Conservation (phyloP, 2,888 invertebrate genomes). For the Himalopsyche kuldschensis region DNA sequence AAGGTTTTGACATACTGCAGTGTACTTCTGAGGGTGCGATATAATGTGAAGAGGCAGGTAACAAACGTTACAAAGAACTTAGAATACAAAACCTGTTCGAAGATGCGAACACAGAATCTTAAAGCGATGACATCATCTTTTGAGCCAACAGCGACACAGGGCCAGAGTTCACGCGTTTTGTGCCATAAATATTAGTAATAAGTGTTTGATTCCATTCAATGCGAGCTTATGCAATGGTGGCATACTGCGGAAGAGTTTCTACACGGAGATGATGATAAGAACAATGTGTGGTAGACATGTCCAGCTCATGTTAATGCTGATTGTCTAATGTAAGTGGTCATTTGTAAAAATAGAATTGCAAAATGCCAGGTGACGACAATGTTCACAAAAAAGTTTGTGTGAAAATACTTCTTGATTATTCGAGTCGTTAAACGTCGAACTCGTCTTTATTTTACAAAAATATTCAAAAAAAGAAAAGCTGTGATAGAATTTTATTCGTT, state of each 20-base stretch:
- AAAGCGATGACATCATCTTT: background rate
- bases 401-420: too few species aligned
- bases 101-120: background rate
- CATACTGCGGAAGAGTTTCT: background rate
- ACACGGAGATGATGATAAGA: background rate
- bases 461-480: too few species aligned
- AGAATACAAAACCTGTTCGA: background rate
- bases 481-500: too few species aligned
- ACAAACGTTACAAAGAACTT: background rate
- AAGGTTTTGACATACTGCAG: too few species aligned
- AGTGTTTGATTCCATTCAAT: background rate
- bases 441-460: too few species aligned
- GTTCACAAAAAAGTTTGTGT: background rate
- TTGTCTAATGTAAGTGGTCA: background rate
- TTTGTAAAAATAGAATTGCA: background rate
- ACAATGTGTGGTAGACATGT: background rate
- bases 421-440: too few species aligned
- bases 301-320: background rate
- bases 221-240: background rate
- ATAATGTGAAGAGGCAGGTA: too few species aligned
- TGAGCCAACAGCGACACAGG: background rate
- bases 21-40: too few species aligned
- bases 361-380: background rate
- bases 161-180: background rate
- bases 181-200: background rate